phyloP scores from a whole-genome alignment of 2,797 vertebrate genomes.

The Thripadectes ignobilis region DNA sequence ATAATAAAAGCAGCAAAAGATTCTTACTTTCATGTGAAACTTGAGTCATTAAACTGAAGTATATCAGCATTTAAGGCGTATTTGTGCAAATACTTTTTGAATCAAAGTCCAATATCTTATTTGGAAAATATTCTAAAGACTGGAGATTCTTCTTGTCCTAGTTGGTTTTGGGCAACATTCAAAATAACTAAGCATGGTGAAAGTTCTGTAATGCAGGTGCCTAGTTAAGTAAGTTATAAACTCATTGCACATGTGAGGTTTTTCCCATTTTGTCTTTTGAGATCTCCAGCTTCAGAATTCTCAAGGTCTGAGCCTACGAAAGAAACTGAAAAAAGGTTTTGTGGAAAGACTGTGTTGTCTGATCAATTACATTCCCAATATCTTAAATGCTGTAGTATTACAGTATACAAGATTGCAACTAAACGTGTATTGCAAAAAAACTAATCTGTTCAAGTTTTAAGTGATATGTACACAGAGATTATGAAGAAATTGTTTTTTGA shows the following conservation, averaged over 20 bases:
- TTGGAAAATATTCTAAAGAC: not conserved
- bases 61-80: not conserved
- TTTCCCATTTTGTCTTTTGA: not conserved
- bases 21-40: not conserved
- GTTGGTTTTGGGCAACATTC: not conserved
- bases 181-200: not conserved
- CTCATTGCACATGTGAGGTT: fast-evolving
- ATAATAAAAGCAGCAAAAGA: not conserved
- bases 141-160: not conserved
- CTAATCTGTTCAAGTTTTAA: not conserved
- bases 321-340: not conserved
- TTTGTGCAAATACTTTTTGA: not conserved
- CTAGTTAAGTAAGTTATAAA: not conserved
- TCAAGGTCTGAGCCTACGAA: not conserved
- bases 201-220: not conserved
- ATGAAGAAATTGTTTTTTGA: not conserved
- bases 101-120: not conserved
- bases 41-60: not conserved
- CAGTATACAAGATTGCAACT: not conserved
- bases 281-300: not conserved
- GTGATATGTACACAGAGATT: not conserved
- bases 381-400: not conserved
- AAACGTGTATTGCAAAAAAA: not conserved
- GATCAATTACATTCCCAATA: not conserved
- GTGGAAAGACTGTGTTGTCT: not conserved